Base-by-base conservation (phyloP, 2,797 vertebrate genomes). In the Sebastiscus tertius region DNA sequence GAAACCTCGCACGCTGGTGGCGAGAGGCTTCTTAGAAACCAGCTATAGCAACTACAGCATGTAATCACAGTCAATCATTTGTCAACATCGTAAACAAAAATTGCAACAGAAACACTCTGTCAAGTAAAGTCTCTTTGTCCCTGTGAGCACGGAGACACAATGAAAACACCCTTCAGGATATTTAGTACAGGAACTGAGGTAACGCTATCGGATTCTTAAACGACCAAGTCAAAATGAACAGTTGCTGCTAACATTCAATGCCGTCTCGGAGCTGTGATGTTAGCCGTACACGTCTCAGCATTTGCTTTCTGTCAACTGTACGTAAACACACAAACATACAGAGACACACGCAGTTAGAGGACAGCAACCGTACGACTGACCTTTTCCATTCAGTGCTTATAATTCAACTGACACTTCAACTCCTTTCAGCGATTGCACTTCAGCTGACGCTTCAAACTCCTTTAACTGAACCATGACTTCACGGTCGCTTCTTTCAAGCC, bases 21-120 rank as follows among this genome's bases (percentile, higher is more conserved):
- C 77, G 20, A 71, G 49, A 62, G 67, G 31, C 13, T 52, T 83
- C 34, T 77, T 55, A 70, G 70, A 85, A 81, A 81, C 54, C 67
- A 42, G 3, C 36, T 56, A 60, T 54, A 63, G 54, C n/a, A 42
- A 70, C 62, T 58, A 14, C 63, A 72, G 76, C 49, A 22, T 80
- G 26, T n/a, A 70, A 75, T 85, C 26, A 80, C 59, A 81, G 26
- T 71, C 59, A 72, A 42, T 84, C 52, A 85, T 69, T 70, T 68
- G 13, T 64, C 73, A 77, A 72, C 70, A 78, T 36, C 1, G 0
- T 46, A 31, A 42, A 68, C 20, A 63, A 13, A 67, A 56, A 49
- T 4, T 22, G 29, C 29, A 59, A 24, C 55, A 68, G 49, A 79
- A 60, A 76, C 24, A 66, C 42, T 20, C 6, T 10, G 58, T 65